Evolutionary conservation across 2,888 invertebrate species (phyloP), one percentile per base, ranked within the genome.

Genomic region (Dynastes tityus): DNA sequence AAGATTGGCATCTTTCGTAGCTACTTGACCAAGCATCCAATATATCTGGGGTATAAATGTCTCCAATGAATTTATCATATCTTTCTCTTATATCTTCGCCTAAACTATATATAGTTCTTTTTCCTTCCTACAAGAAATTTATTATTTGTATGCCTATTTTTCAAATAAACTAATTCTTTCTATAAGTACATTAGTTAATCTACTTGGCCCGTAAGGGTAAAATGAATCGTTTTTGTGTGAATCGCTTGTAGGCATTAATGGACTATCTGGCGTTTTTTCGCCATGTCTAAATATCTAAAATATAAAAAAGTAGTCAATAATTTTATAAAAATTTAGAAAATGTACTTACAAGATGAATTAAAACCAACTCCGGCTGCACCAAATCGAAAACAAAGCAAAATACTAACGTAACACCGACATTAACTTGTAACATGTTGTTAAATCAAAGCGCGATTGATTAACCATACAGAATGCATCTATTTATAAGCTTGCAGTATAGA

Each of bases 191-290:
- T 91, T 92, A 70, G 95, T 94, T 70, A 95, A 88, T 86, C 95
- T 94, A 78, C 94, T 94, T 91, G 92, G 93, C 68, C 94, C 94
- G 82, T 91, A 92, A 22, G 94, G 94, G 89, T 92, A 92, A 87
- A 91, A 91, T 22, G 90, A 89, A 81, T 91, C 90, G 84, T 93
- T 91, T 40, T 85, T 88, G 81, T 92, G 89, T 3, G 92, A 92
- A 89, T 95, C 94, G 81, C 89, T 92, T 8, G 94, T 93, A 85
- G 93, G 95, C n/a, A 92, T 91, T 81, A 91, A 90, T 65, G 55
- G 81, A 22, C 80, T 76, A 58, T 92, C 91, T 8, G 95, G 95
- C 80, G 94, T 93, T 84, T 95, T 89, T 82, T 94, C 93, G 32
- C 95, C 95, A 90, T 95, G 95, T 70, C 95, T 90, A 86, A 91